These are phyloP conservation scores for Calameuta idolon DNA, from an alignment of 2,888 invertebrate genomes.

Conservation along the genomic window DNA sequence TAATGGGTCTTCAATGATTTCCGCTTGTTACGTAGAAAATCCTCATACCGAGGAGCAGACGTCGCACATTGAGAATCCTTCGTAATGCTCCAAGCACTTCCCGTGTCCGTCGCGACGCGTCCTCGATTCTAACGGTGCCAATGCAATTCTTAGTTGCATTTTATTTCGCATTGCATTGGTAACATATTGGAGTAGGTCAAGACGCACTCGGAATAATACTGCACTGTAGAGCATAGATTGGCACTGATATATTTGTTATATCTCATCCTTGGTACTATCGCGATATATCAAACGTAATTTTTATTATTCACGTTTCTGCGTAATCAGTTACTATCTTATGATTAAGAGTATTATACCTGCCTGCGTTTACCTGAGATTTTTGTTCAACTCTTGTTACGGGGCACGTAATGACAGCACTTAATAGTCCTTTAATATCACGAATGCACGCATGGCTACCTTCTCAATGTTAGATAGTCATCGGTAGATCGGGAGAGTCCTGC, in stretches of 20 bases:
- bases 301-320: not conserved
- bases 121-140: not conserved
- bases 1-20: not conserved
- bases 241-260: not conserved
- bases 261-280: not conserved
- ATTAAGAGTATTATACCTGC: not conserved
- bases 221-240: not conserved
- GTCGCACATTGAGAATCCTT: not conserved
- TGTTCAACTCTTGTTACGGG: conserved; percentile 24
- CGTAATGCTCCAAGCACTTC: conserved; percentile 15
- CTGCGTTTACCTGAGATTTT: not conserved
- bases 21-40: not conserved
- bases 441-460: conserved; percentile 18
- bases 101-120: not conserved
- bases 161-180: not conserved
- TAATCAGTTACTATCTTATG: not conserved
- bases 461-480: conserved; percentile 22
- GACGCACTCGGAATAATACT: not conserved
- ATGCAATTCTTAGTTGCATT: not conserved
- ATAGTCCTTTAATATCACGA: conserved; percentile 25
- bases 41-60: not conserved
- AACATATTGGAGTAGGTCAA: not conserved
- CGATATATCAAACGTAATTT: not conserved
- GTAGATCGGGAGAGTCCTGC: conserved; percentile 7
- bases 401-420: conserved; percentile 25